Evolutionary conservation across 2,888 invertebrate genomes (phyloP).

Genomic region (Coelopa pilipes): DNA sequence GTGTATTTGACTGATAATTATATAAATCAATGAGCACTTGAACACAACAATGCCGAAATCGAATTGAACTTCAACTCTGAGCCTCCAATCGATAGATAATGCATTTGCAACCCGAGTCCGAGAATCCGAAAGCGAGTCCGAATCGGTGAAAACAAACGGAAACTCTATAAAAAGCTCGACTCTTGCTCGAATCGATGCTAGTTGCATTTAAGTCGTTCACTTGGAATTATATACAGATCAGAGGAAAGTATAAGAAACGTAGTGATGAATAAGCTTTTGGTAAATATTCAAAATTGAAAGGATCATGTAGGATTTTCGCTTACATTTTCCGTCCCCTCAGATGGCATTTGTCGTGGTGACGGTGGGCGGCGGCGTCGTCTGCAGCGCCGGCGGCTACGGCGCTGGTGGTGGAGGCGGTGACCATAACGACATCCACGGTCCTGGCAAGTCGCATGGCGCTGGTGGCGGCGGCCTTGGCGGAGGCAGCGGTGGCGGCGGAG

Average conservation of each 20-base stretch:
- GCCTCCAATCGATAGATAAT: slow-evolving; percentile 22
- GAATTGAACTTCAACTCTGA: neutral
- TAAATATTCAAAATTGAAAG: slow-evolving; percentile 20
- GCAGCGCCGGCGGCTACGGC: slow-evolving; percentile 3
- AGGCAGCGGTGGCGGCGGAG: slow-evolving; percentile 18
- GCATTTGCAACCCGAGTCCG: neutral
- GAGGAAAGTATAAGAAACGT: neutral
- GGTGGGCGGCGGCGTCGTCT: slow-evolving; percentile 15
- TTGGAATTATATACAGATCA: neutral
- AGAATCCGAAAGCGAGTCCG: no score
- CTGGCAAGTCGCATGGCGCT: slow-evolving; percentile 47
- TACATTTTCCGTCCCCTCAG: slow-evolving; percentile 18
- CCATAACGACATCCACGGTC: neutral
- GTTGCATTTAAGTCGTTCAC: slow-evolving; percentile 7
- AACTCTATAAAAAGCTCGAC: slow-evolving; percentile 23
- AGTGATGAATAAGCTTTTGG: slow-evolving; percentile 38
- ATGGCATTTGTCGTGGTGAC: slow-evolving; percentile 28
- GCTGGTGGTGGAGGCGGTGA: slow-evolving; percentile 24
- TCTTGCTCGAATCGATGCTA: slow-evolving; percentile 7
- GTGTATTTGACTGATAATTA: neutral
- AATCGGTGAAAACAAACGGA: slow-evolving; percentile 5
- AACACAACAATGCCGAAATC: neutral
- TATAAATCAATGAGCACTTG: neutral
- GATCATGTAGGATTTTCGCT: slow-evolving; percentile 8
- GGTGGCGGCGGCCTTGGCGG: slow-evolving; percentile 41